These are phyloP conservation scores for Drosophila robusta DNA, from an alignment of 2,888 invertebrate species.

Conservation along the genomic window DNA sequence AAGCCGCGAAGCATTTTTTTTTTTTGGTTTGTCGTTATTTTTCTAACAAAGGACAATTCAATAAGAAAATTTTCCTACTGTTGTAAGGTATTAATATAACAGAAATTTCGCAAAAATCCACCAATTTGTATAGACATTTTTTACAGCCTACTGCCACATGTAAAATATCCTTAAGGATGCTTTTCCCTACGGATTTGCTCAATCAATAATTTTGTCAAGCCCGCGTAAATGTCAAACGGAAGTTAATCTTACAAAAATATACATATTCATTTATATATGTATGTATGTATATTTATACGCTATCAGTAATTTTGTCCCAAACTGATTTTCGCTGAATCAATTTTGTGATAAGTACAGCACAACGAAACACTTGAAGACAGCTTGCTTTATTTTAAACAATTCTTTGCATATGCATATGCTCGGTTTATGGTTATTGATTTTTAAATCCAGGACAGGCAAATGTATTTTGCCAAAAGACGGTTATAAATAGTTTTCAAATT, in stretches of 20 bases:
- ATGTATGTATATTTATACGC: too few relatives aligned
- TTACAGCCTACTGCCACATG: too few relatives aligned
- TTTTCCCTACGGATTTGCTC: neutral
- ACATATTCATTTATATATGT: too few relatives aligned
- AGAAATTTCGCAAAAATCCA: too few relatives aligned
- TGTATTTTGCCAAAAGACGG: constrained; percentile 44
- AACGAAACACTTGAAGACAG: neutral
- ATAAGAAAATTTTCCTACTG: too few relatives aligned
- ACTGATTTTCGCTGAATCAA: constrained; percentile 12
- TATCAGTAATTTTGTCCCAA: too few relatives aligned
- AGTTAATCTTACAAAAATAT: neutral
- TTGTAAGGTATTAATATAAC: too few relatives aligned
- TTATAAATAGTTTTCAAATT: constrained; percentile 57
- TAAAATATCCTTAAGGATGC: neutral
- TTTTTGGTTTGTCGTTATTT: too few relatives aligned
- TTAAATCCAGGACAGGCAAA: constrained; percentile 26
- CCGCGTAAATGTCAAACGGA: neutral
- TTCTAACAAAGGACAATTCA: too few relatives aligned
- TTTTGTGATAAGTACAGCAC: constrained; percentile 8
- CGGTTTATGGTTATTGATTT: constrained; percentile 44
- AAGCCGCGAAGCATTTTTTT: too few relatives aligned
- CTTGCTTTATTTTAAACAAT: neutral
- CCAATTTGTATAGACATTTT: too few relatives aligned
- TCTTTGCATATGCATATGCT: neutral
- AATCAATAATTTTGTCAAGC: neutral